A percentile compares a stretch with the other conserved stretches of the same genome.
Conservation (phyloP, 2,113 vertebrate species). For the Archocentrus centrarchus region DNA sequence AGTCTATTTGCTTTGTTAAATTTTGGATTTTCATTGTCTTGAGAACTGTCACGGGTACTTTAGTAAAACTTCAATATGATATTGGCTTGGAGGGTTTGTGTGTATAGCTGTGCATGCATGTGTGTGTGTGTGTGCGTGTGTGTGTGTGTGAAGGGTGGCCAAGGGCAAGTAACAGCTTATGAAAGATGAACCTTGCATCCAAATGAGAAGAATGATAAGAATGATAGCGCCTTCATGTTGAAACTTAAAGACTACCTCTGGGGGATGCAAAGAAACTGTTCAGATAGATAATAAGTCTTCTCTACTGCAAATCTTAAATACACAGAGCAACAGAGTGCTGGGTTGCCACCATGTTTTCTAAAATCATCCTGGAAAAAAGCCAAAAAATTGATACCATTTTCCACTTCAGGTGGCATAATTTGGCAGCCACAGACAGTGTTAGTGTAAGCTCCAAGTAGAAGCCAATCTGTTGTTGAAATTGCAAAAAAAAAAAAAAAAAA, state of each 20-base stretch:
- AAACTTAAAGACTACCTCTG: conserved; percentile 31
- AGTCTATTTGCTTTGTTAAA: conserved; percentile 3
- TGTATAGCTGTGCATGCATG: neutral
- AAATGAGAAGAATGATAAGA: conserved; percentile 51
- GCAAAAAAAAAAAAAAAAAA: neutral
- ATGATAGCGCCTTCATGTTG: conserved; percentile 35
- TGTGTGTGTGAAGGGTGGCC: conserved; percentile 15
- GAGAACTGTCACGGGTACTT: neutral
- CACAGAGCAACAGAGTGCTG: conserved; percentile 9
- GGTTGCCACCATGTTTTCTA: conserved; percentile 5
- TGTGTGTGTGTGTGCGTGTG: neutral
- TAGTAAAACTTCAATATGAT: conserved; percentile 1
- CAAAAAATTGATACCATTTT: neutral
- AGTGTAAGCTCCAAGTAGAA: neutral
- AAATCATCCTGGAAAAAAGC: neutral
- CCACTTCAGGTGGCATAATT: conserved; percentile 9
- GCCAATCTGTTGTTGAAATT: neutral
- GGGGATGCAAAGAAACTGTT: conserved; percentile 44
- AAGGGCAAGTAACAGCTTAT: conserved; percentile 25
- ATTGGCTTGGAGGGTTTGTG: neutral
- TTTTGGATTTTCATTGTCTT: conserved; percentile 1
- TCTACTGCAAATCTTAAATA: conserved; percentile 12
- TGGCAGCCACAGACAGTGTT: neutral
- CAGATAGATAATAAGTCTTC: conserved; percentile 32
- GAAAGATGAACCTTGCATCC: conserved; percentile 35